Base-by-base conservation (phyloP, 2,888 invertebrate genomes). In the Amblyteles armatorius region DNA sequence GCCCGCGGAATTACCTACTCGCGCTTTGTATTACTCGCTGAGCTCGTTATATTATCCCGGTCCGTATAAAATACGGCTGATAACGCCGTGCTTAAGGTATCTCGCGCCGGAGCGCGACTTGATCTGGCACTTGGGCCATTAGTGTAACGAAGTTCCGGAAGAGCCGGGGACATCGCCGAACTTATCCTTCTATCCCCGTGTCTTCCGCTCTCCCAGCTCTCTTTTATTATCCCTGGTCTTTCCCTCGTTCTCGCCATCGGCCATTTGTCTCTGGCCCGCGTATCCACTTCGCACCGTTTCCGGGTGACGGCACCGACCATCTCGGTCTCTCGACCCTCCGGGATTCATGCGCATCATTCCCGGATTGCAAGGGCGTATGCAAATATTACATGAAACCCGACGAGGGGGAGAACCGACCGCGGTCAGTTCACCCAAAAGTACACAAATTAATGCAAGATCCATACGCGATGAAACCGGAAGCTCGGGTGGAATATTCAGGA, bases 371-470 rank as follows among this genome's bases (percentile, higher is more conserved):
- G 72, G 67, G 29, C 60, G 44, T 73, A 84, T 81, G 77, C 73
- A 81, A 84, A 81, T 81, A 78, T 78, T 76, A 67, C 76, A 79
- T 71, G 63, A 71, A 65, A 63, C 63, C 26, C 26, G 69, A 22
- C 68, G 50, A 50, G 36, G 29, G 52, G 16, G 33, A 5, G 16
- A 52, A 44, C 73, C 60, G 26, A 67, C 44, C 22, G 7, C 44
- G 26, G 22, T 68, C 11, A n/a, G 9, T 4, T 52, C 26, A 19
- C 19, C 26, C 50, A 33, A 78, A 80, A 63, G 80, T 55, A 78
- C 22, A 81, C 71, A 78, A 82, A 82, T 82, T 78, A 82, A 78
- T 78, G 72, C 82, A 68, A 65, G 78, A 82, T 82, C 78, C 78
- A 82, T 82, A 82, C 40, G 73, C 60, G 73, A 82, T 78, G 73